A percentile compares a stretch with the other conserved stretches of the same genome.
Conservation (phyloP, 2,888 invertebrate species). For the Amiota communis region DNA sequence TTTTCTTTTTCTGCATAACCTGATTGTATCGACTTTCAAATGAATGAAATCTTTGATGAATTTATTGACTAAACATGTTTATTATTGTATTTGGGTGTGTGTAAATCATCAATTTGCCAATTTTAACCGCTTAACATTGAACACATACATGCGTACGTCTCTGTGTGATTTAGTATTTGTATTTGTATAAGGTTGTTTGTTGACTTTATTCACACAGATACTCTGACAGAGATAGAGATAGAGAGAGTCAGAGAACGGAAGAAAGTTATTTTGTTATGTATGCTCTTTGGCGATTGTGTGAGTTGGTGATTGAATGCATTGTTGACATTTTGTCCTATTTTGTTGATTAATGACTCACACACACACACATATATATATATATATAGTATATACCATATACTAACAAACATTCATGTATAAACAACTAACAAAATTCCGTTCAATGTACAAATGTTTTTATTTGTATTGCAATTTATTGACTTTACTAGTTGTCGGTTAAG, state of each 20-base stretch:
- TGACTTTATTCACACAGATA: too few species aligned
- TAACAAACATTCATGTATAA: conserved; percentile 40
- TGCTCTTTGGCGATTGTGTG: conserved; percentile 5
- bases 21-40: too few species aligned
- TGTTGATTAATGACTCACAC: conserved; percentile 60
- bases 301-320: conserved; percentile 37
- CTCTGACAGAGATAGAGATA: too few species aligned
- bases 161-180: conserved; percentile 24
- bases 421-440: not conserved
- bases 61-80: conserved; percentile 66
- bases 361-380: conserved; percentile 24
- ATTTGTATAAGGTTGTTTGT: conserved; percentile 28
- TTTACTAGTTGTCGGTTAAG: not conserved
- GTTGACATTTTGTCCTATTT: conserved; percentile 44
- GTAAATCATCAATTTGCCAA: conserved; percentile 68
- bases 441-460: too few species aligned
- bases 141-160: not conserved
- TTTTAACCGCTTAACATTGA: conserved; percentile 51
- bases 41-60: conserved; percentile 61
- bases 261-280: conserved; percentile 35
- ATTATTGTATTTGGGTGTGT: conserved; percentile 56
- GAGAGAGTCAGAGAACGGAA: too few species aligned
- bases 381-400: conserved; percentile 9
- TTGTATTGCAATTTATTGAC: not conserved
- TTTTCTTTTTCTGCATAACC: too few species aligned